Evolutionary conservation across 2,888 invertebrate species (phyloP).

Genomic region (Caenorhabditis doughertyi): DNA sequence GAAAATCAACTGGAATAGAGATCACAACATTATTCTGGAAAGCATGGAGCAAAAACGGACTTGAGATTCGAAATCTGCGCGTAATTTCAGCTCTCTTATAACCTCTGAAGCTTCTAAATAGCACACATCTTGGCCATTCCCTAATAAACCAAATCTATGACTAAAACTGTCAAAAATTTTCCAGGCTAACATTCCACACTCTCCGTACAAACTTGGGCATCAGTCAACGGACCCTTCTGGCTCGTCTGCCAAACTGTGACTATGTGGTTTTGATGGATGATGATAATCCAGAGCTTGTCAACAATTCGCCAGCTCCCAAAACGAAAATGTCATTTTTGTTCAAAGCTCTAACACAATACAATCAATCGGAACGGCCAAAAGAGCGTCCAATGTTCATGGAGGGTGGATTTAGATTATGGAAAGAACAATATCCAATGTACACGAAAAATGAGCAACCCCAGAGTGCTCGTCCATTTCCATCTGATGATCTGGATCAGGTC

Average conservation of each 20-base stretch:
- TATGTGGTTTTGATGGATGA: slow-evolving; percentile 78
- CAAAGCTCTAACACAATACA: slow-evolving; percentile 62
- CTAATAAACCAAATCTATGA: too few species aligned
- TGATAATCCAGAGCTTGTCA: slow-evolving; percentile 47
- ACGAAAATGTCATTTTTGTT: slow-evolving; percentile 35
- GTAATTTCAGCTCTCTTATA: too few species aligned
- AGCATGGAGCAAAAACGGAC: too few species aligned
- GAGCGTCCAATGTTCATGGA: slow-evolving; percentile 74
- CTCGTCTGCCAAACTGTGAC: slow-evolving; percentile 62
- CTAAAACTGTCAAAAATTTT: too few species aligned
- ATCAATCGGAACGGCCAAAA: slow-evolving; percentile 45
- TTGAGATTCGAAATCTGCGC: too few species aligned
- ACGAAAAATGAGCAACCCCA: slow-evolving; percentile 35
- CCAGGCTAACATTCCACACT: slow-evolving; percentile 55
- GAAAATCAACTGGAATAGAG: too few species aligned
- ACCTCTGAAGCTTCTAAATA: too few species aligned
- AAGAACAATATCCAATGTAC: slow-evolving; percentile 68
- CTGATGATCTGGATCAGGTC: slow-evolving; percentile 31
- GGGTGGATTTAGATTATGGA: slow-evolving; percentile 78
- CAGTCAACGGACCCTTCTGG: slow-evolving; percentile 53
- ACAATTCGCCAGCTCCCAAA: slow-evolving; percentile 14
- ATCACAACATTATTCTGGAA: too few species aligned
- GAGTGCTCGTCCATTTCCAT: slow-evolving; percentile 27
- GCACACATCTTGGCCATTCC: too few species aligned
- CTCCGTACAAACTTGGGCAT: slow-evolving; percentile 45